These are phyloP conservation scores for Oxyruncus cristatus DNA, from an alignment of 2,113 vertebrate species.

Conservation along the genomic window DNA sequence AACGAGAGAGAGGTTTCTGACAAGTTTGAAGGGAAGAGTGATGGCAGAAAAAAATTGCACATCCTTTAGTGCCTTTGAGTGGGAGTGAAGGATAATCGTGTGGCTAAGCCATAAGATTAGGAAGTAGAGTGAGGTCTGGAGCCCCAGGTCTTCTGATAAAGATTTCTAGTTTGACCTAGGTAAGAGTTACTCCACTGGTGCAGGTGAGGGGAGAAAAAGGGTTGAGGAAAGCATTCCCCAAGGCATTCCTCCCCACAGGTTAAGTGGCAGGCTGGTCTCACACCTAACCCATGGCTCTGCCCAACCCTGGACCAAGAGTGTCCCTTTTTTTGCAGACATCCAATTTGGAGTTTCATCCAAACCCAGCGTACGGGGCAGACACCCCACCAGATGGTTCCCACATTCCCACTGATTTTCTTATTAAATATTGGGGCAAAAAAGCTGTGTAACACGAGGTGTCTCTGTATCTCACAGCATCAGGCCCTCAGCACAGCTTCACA, in stretches of 20 bases:
- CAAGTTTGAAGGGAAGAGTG: constrained; percentile 30
- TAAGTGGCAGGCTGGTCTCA: neutral
- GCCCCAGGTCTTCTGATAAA: neutral
- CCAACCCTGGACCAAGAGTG: neutral
- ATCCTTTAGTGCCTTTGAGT: neutral
- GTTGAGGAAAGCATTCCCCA: neutral
- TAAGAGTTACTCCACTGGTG: neutral
- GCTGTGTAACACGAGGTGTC: neutral
- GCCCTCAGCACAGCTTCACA: neutral
- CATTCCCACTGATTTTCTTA: neutral
- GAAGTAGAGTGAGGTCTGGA: neutral
- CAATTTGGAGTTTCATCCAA: neutral
- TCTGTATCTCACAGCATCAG: neutral
- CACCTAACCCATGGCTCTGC: neutral
- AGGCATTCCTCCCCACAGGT: neutral
- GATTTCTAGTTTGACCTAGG: neutral
- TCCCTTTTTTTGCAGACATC: neutral
- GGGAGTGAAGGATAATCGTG: neutral
- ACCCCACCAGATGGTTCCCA: neutral
- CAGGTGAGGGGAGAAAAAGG: neutral
- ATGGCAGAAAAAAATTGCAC: neutral
- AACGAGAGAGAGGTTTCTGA: neutral
- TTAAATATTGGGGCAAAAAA: neutral
- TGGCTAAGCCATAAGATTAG: neutral
- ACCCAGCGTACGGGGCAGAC: neutral